phyloP scores from a whole-genome alignment of 2,113 vertebrate genomes.

The Mellivora capensis region DNA sequence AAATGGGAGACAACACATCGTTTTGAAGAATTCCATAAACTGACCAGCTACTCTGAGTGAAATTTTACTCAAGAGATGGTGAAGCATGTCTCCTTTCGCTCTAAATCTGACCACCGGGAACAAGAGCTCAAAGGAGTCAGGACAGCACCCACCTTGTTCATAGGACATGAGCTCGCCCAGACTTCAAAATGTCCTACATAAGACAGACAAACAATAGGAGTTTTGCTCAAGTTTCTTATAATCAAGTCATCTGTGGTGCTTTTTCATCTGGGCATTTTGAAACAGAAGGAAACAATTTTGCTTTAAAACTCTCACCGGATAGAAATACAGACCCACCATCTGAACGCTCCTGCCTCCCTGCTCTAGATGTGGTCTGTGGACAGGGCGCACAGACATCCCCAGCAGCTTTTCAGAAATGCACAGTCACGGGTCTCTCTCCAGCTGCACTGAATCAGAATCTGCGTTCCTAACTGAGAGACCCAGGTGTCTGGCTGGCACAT shows the following conservation, averaged over 20 bases:
- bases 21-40: background rate
- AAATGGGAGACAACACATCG: background rate
- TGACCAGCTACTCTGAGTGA: background rate
- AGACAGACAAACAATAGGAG: background rate
- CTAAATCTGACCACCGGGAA: background rate
- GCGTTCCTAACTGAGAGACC: background rate
- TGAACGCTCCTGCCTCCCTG: background rate
- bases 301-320: background rate
- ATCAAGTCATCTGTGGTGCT: background rate
- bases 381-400: background rate
- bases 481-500: background rate
- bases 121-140: background rate
- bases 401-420: background rate
- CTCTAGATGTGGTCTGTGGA: background rate
- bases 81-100: background rate
- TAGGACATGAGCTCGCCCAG: background rate
- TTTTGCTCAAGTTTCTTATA: background rate
- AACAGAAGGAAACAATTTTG: background rate
- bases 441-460: background rate
- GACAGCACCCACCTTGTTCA: background rate
- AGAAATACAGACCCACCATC: background rate
- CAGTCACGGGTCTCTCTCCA: background rate
- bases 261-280: background rate
- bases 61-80: background rate
- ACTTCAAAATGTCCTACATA: fast-evolving